Percentiles rank a stretch among this genome's conserved stretches.
Evolutionary conservation across 2,113 vertebrate species (phyloP).

Genomic region (Rhinogobius similis): DNA sequence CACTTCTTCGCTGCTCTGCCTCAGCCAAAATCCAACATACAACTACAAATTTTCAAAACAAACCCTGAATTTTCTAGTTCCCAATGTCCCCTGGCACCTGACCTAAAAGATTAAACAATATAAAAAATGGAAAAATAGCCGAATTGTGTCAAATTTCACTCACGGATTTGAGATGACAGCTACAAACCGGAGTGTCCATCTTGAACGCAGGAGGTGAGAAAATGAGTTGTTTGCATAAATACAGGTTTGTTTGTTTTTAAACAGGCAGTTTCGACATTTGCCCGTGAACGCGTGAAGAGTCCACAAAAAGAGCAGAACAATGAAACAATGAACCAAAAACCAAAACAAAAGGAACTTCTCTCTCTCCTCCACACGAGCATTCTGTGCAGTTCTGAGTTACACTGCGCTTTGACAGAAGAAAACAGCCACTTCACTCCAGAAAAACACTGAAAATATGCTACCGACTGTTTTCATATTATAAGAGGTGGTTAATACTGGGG

Average conservation of each 20-base stretch:
- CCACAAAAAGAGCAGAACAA: conserved; percentile 57
- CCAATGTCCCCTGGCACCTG: neutral
- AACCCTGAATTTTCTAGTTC: conserved; percentile 43
- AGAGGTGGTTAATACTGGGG: too few relatives aligned
- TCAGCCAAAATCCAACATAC: neutral
- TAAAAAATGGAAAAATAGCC: neutral
- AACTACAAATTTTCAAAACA: neutral
- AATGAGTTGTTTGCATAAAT: conserved; percentile 67
- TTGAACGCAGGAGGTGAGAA: conserved; percentile 47
- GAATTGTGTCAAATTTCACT: neutral
- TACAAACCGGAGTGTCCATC: conserved; percentile 45
- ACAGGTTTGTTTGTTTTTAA: conserved; percentile 24
- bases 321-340: conserved; percentile 49
- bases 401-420: conserved; percentile 30
- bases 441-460: conserved; percentile 3
- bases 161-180: too few relatives aligned
- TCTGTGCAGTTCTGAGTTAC: conserved; percentile 32
- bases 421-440: conserved; percentile 32
- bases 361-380: conserved; percentile 12
- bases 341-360: conserved; percentile 17
- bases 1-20: conserved; percentile 6
- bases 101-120: neutral
- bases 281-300: conserved; percentile 52
- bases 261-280: conserved; percentile 41
- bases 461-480: too few relatives aligned